Evolutionary conservation across 2,888 invertebrate genomes (phyloP).

Genomic region (Cosmia pyralina): DNA sequence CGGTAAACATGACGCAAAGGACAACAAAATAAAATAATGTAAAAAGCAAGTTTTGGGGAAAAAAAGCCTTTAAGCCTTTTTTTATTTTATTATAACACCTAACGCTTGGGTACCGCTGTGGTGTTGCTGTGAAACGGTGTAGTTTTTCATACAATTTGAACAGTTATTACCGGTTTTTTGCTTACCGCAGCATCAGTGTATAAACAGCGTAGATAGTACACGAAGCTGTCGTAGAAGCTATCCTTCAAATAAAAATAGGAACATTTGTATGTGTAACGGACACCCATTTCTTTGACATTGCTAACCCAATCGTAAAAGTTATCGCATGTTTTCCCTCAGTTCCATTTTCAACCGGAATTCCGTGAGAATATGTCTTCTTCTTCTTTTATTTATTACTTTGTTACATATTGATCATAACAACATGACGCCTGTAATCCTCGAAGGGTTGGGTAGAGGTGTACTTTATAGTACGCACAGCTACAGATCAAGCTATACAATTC

Average conservation of each 20-base stretch:
- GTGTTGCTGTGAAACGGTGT: too few species aligned
- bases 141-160: too few species aligned
- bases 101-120: too few species aligned
- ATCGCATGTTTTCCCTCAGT: not conserved
- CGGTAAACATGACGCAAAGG: too few species aligned
- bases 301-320: slow-evolving; percentile 41
- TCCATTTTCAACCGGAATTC: slow-evolving; percentile 6
- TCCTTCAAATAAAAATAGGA: not conserved
- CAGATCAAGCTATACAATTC: too few species aligned
- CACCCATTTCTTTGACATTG: slow-evolving; percentile 1
- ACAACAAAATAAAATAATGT: too few species aligned
- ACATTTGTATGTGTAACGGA: slow-evolving; percentile 7
- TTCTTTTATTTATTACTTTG: not conserved
- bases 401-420: not conserved
- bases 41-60: too few species aligned
- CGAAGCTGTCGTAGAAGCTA: not conserved
- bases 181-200: too few species aligned
- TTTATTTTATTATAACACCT: too few species aligned
- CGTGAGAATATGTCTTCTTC: not conserved
- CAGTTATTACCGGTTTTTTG: too few species aligned
- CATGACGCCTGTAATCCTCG: not conserved
- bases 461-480: too few species aligned
- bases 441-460: not conserved
- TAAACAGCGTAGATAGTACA: not conserved
- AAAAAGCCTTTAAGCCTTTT: too few species aligned